phyloP scores from a whole-genome alignment of 1,140 invertebrate genomes.

The Zeugodacus cucurbitae region DNA sequence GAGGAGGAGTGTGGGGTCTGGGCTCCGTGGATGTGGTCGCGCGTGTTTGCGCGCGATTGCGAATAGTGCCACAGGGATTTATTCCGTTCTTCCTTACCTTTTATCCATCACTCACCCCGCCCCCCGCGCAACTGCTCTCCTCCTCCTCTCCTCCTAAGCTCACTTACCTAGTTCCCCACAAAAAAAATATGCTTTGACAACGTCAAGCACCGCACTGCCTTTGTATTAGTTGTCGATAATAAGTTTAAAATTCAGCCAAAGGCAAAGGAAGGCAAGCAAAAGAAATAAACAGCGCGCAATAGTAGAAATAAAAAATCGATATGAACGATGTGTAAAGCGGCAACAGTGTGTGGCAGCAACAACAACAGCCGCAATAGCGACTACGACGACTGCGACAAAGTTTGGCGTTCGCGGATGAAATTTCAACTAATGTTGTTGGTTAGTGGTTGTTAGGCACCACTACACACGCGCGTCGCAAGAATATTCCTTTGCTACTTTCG shows the following conservation, averaged over 20 bases:
- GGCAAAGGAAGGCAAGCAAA: not conserved
- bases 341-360: not conserved
- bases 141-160: not conserved
- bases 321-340: not conserved
- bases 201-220: not conserved
- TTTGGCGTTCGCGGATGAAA: not conserved
- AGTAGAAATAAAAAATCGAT: not conserved
- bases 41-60: not conserved
- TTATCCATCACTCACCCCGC: not conserved
- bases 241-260: constrained; percentile 41
- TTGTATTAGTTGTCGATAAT: constrained; percentile 45
- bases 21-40: not conserved
- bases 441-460: not conserved
- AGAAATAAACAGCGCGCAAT: not conserved
- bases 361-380: not conserved
- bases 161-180: not conserved
- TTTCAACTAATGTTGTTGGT: constrained; percentile 11
- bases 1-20: not conserved
- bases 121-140: too few relatives aligned
- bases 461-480: too few relatives aligned
- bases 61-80: not conserved
- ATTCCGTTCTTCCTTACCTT: not conserved
- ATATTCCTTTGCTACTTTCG: too few relatives aligned
- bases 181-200: not conserved
- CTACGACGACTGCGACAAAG: not conserved